Conservation (phyloP, 2,113 vertebrate genomes). For the Xiphorhynchus elegans region DNA sequence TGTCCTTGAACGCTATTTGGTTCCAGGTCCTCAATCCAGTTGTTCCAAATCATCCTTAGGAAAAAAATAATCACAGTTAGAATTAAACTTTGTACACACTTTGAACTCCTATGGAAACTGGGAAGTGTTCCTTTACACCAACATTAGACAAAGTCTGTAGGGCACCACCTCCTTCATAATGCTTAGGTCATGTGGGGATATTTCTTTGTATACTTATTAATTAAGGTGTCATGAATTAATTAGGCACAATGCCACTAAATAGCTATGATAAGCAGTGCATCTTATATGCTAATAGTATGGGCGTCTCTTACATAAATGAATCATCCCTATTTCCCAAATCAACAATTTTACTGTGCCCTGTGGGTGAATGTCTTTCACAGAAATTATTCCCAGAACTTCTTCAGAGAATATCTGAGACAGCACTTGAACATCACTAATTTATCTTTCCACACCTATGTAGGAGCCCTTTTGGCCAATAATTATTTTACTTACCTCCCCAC, state of each 20-base stretch:
- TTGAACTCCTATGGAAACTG: not conserved
- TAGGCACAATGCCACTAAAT: slow-evolving; percentile 46
- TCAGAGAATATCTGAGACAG: slow-evolving; percentile 51
- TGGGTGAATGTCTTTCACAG: slow-evolving; percentile 60
- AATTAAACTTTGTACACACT: not conserved
- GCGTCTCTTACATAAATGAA: slow-evolving; percentile 53
- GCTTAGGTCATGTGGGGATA: slow-evolving; percentile 11
- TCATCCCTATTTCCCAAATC: slow-evolving; percentile 60
- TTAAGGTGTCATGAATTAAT: slow-evolving; percentile 50
- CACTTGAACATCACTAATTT: slow-evolving; percentile 35
- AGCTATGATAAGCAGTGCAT: slow-evolving; percentile 14
- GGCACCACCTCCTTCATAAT: not conserved
- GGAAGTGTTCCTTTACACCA: not conserved
- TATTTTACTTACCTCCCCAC: not conserved
- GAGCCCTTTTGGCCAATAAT: not conserved
- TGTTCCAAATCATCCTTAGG: not conserved
- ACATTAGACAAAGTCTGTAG: not conserved
- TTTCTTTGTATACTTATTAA: slow-evolving; percentile 49
- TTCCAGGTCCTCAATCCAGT: not conserved
- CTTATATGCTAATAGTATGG: slow-evolving; percentile 30
- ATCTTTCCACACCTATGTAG: not conserved
- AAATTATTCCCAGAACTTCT: slow-evolving; percentile 51
- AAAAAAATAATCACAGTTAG: not conserved
- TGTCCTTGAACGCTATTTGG: not conserved
- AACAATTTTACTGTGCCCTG: slow-evolving; percentile 51